Evolutionary conservation across 2,113 vertebrate genomes (phyloP).

Genomic region (Fregata magnificens): DNA sequence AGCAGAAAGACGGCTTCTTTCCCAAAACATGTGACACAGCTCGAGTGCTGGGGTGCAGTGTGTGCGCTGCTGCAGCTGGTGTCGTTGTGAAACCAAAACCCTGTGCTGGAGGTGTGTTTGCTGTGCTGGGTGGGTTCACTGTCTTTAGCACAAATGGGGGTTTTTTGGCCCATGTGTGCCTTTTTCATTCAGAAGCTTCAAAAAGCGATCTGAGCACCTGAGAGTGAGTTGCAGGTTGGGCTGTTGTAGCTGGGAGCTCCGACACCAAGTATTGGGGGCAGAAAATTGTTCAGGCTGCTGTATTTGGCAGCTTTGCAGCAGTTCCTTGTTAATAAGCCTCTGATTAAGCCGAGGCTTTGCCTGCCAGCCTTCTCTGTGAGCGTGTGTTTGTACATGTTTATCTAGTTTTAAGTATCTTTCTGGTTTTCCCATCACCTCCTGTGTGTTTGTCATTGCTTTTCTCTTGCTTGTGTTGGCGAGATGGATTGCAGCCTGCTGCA

Average conservation of each 20-base stretch:
- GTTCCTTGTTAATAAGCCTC: background rate
- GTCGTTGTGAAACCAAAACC: too few relatives aligned
- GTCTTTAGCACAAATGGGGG: background rate
- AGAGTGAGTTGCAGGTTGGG: background rate
- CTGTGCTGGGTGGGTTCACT: background rate
- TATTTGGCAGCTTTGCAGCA: background rate
- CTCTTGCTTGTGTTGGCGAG: background rate
- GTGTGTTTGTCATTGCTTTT: too few relatives aligned
- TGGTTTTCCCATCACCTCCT: background rate
- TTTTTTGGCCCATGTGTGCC: background rate
- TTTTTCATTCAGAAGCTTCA: background rate
- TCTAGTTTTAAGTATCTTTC: background rate
- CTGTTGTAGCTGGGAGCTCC: background rate
- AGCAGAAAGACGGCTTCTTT: background rate
- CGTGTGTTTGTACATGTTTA: background rate
- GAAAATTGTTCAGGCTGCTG: background rate
- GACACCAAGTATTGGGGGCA: background rate
- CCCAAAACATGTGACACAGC: rapidly evolving
- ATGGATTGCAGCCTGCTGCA: background rate
- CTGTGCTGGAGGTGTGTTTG: background rate
- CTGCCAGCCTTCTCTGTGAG: background rate
- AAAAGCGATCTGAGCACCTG: background rate
- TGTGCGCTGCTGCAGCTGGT: background rate
- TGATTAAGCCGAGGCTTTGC: background rate
- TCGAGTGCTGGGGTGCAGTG: background rate